Conservation (phyloP, 2,888 invertebrate genomes). For the Nycteola revayana region DNA sequence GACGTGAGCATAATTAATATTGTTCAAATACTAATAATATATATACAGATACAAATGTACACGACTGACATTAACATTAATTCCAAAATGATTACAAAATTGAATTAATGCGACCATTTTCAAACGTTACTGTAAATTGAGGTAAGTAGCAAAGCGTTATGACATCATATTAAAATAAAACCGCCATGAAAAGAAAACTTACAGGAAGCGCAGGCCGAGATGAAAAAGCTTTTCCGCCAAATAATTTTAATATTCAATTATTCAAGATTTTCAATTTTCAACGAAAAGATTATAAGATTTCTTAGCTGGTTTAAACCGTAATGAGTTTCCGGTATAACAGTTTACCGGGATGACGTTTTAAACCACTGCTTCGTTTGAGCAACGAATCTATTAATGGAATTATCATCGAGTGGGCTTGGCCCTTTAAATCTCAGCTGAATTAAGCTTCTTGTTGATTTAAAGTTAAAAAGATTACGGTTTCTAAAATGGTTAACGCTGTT, state of each 20-base stretch:
- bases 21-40: no score
- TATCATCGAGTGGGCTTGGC: slow-evolving; percentile 38
- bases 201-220: slow-evolving; percentile 26
- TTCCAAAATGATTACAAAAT: no score
- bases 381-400: slow-evolving; percentile 52
- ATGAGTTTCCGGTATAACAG: slow-evolving; percentile 75
- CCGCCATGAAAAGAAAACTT: slow-evolving; percentile 17
- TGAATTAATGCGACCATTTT: no score
- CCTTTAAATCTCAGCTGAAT: slow-evolving; percentile 22
- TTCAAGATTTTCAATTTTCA: slow-evolving; percentile 74
- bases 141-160: not conserved
- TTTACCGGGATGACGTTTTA: slow-evolving; percentile 61
- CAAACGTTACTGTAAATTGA: no score
- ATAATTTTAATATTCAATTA: slow-evolving; percentile 71
- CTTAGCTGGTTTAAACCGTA: slow-evolving; percentile 70
- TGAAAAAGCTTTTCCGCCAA: slow-evolving; percentile 46
- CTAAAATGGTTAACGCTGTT: no score
- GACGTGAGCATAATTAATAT: no score
- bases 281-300: slow-evolving; percentile 73
- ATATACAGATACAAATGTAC: no score
- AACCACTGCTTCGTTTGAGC: slow-evolving; percentile 54
- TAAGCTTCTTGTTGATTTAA: slow-evolving; percentile 30
- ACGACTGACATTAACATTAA: no score
- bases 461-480: slow-evolving; percentile 24
- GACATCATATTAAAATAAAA: slow-evolving; percentile 14